Evolutionary conservation across 2,888 invertebrate species (phyloP).

Genomic region (Nebria salina): DNA sequence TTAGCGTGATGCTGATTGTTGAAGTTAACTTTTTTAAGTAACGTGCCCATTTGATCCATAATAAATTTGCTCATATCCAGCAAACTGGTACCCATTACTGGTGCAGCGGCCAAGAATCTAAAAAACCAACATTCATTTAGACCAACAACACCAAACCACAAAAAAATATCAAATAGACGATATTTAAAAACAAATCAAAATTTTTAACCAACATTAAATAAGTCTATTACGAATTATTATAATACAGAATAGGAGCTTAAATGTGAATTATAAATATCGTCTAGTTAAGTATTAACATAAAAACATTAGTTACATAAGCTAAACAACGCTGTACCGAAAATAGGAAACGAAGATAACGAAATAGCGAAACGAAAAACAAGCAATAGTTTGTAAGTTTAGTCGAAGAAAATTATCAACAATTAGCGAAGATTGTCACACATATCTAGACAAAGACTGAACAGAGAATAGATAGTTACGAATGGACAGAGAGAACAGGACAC

Average conservation of each 20-base stretch:
- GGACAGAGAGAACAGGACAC: background rate
- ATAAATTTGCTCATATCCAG: slow-evolving; percentile 70
- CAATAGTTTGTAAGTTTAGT: background rate
- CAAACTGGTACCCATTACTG: slow-evolving; percentile 73
- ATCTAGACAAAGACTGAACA: background rate
- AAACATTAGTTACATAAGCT: too few relatives aligned
- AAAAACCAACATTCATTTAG: slow-evolving; percentile 51
- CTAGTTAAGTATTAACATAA: too few relatives aligned
- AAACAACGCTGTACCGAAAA: too few relatives aligned
- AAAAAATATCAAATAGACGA: slow-evolving; percentile 15
- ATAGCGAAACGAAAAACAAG: background rate
- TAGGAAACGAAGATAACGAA: background rate
- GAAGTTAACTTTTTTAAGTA: slow-evolving; percentile 65
- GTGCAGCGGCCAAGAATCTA: slow-evolving; percentile 77
- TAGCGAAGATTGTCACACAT: background rate
- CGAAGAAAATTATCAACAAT: background rate
- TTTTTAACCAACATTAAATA: slow-evolving; percentile 4
- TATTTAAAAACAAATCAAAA: too few relatives aligned
- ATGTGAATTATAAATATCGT: too few relatives aligned
- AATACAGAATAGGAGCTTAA: too few relatives aligned
- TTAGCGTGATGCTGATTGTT: slow-evolving; percentile 64
- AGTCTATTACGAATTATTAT: background rate
- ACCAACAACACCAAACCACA: background rate
- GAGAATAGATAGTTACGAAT: background rate
- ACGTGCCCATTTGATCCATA: slow-evolving; percentile 67